These are phyloP conservation scores for Gavia stellata DNA, from an alignment of 2,113 vertebrate genomes.

Conservation along the genomic window DNA sequence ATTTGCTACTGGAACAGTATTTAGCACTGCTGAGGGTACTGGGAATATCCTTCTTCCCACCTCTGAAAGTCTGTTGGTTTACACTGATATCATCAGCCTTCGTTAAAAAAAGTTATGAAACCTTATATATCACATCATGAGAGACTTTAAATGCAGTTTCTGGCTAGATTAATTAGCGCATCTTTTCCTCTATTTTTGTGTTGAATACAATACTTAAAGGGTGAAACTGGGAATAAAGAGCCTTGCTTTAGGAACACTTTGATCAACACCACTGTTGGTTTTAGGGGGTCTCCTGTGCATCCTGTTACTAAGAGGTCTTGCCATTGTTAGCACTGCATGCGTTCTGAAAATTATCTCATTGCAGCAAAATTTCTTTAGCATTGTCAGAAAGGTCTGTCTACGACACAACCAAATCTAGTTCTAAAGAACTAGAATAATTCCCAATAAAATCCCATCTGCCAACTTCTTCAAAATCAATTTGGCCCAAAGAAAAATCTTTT, in stretches of 20 bases:
- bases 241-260: neutral
- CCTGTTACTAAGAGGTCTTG: neutral
- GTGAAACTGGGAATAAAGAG: neutral
- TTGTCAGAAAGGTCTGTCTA: neutral
- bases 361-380: neutral
- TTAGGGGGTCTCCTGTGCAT: neutral
- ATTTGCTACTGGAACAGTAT: neutral
- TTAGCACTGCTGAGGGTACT: neutral
- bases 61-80: neutral
- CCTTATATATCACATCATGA: neutral
- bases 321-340: neutral
- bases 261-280: neutral
- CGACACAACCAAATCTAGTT: neutral
- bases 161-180: neutral
- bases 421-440: neutral
- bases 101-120: neutral
- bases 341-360: neutral
- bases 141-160: neutral
- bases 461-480: neutral
- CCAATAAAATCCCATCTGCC: neutral
- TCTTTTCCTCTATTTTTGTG: neutral
- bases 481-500: neutral
- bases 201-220: neutral
- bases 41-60: neutral
- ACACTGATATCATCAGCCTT: neutral